Conservation (phyloP, 2,113 vertebrate species). For the Acanthochromis polyacanthus region DNA sequence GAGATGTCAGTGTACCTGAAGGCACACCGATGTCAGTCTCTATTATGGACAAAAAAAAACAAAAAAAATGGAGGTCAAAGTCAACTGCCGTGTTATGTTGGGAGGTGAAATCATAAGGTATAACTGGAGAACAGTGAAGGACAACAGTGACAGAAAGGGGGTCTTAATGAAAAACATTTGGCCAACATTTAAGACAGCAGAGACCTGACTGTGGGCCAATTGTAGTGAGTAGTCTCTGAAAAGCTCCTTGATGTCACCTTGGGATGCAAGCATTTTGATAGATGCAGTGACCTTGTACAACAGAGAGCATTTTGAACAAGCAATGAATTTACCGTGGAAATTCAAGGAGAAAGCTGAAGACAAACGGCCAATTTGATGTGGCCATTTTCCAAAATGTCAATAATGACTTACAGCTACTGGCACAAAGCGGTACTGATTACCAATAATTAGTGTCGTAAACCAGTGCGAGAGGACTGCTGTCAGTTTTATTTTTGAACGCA, state of each 20-base stretch:
- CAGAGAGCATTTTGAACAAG: constrained; percentile 10
- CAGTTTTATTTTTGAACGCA: constrained; percentile 6
- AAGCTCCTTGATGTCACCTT: constrained; percentile 40
- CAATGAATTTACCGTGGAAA: constrained; percentile 34
- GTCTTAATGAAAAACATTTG: constrained; percentile 4
- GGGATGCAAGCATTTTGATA: constrained; percentile 32
- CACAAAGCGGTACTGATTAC: constrained; percentile 65
- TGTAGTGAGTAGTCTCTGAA: constrained; percentile 3
- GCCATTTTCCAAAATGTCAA: constrained; percentile 39
- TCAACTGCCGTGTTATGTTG: constrained; percentile 11
- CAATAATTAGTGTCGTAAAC: constrained; percentile 61
- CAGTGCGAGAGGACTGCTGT: constrained; percentile 12
- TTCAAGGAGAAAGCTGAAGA: constrained; percentile 56
- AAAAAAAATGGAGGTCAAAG: constrained; percentile 21
- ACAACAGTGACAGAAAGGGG: neutral
- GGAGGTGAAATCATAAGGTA: constrained; percentile 24
- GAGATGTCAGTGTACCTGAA: constrained; percentile 67
- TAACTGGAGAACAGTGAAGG: constrained; percentile 18
- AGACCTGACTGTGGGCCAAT: neutral
- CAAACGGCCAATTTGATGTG: constrained; percentile 36
- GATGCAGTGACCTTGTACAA: constrained; percentile 49
- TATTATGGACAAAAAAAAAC: constrained; percentile 22
- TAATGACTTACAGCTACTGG: constrained; percentile 53
- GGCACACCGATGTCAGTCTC: constrained; percentile 28
- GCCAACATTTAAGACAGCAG: neutral